Evolutionary conservation across 2,888 invertebrate genomes (phyloP).

Genomic region (Nemurella pictetii): DNA sequence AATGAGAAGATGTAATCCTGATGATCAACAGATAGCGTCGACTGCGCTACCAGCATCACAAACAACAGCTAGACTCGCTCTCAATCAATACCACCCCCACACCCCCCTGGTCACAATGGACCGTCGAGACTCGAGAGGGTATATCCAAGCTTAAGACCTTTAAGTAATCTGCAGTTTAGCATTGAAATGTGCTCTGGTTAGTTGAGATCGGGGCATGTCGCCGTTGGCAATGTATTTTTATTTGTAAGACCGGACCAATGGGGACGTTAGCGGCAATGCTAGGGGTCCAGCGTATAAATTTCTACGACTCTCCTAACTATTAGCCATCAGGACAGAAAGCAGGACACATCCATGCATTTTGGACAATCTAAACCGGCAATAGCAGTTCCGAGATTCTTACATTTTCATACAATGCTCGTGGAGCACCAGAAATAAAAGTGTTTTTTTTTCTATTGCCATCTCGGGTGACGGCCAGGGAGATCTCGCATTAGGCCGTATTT

Average conservation of each 20-base stretch:
- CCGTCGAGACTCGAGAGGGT: background rate
- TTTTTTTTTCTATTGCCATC: background rate
- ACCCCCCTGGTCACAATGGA: background rate
- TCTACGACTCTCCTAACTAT: background rate
- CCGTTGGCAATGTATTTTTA: background rate
- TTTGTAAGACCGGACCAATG: background rate
- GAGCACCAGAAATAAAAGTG: background rate
- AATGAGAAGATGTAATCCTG: slow-evolving; percentile 37
- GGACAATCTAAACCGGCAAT: background rate
- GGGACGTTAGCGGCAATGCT: background rate
- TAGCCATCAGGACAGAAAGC: background rate
- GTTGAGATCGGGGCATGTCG: background rate
- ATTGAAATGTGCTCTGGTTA: background rate
- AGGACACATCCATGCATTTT: background rate
- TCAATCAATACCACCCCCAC: background rate
- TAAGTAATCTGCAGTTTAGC: background rate
- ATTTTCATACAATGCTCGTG: background rate
- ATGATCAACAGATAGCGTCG: slow-evolving; percentile 23
- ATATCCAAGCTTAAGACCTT: background rate
- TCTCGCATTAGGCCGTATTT: background rate
- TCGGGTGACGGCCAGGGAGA: background rate
- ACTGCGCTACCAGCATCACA: background rate
- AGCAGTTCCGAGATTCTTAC: background rate
- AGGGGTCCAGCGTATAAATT: background rate
- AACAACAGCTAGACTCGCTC: background rate